Percentiles rank a stretch among this genome's conserved stretches.
Evolutionary conservation across 2,113 vertebrate species (phyloP).

Genomic region (Anolis carolinensis): DNA sequence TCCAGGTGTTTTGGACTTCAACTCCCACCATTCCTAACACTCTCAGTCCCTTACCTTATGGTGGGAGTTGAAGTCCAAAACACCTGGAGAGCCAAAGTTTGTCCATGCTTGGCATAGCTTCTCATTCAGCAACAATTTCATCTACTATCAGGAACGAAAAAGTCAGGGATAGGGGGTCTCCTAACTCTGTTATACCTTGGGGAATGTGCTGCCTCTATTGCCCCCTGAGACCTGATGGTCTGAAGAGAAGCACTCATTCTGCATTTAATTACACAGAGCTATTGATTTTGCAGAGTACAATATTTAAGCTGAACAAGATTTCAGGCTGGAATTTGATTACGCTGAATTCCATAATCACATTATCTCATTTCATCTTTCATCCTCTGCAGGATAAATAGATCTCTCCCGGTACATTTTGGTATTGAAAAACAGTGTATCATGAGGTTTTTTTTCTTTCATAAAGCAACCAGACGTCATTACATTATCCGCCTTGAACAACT

Average conservation of each 20-base stretch:
- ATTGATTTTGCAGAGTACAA: conserved; percentile 35
- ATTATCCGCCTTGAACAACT: conserved; percentile 11
- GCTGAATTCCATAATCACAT: background rate
- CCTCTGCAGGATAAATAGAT: conserved; percentile 1
- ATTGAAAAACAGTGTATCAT: background rate
- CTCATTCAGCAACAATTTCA: background rate
- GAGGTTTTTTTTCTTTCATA: background rate
- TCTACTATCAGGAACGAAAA: conserved; percentile 15
- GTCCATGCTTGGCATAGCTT: too few species aligned
- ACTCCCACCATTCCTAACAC: too few species aligned
- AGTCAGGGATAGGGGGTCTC: background rate
- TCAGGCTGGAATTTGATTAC: conserved; percentile 42
- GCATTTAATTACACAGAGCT: conserved; percentile 24
- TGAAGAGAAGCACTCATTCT: background rate
- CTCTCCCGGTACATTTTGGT: background rate
- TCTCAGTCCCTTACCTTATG: too few species aligned
- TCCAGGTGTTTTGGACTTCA: too few species aligned
- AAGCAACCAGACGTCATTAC: background rate
- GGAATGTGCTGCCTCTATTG: background rate
- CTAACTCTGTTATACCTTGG: background rate
- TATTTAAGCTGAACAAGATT: conserved; percentile 46
- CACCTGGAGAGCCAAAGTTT: too few species aligned
- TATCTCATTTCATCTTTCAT: background rate
- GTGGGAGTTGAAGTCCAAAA: too few species aligned
- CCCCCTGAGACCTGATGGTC: accelerated